Evolutionary conservation across 1,140 invertebrate species (phyloP), one percentile per base, ranked within the genome.

Genomic region (Chironomus tepperi): DNA sequence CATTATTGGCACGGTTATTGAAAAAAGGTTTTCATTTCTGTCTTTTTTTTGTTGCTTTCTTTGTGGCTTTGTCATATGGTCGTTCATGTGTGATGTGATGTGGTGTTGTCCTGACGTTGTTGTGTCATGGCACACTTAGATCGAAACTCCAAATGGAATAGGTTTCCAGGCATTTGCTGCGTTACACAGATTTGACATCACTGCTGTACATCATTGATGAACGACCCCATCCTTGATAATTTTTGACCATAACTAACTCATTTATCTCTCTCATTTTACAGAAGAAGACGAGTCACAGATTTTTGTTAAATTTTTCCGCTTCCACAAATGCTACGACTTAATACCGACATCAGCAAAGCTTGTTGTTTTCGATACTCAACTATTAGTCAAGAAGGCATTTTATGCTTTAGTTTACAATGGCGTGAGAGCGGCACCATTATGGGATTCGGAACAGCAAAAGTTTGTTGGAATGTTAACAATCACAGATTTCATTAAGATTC

Each of bases 261-360:
- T 18, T 57, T 34, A 76, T 77, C 76, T 83, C 78, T 84, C 83
- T 83, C 83, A 81, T 77, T 78, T 94, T 94, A 74, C 92, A 97
- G 95, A 95, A 86, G 93, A 97, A 83, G 94, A 97, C 86, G 94
- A 97, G 83, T 94, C 93, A 79, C 93, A 96, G 84, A 96, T 98
- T 79, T 97, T 96, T 86, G 94, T 96, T 75, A 98, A 98, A 82
- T 98, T 99, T 87, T 99, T 99, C 90, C 96, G 97, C 84, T 97
- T 97, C 83, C 97, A 99, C 88, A 97, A 96, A 84, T 99, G 97
- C 83, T 99, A 99, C 85, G 98, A 99, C 87, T 88, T 99, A 79
- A 99, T 99, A 83, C 98, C 98, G 72, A 98, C 96, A 67, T 98
- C 96, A 83, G 96, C 97, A 74, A 99, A 99, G 86, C 86, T 99